These are phyloP conservation scores for Pyrrhosoma nymphula DNA, from an alignment of 2,888 invertebrate genomes.

Conservation along the genomic window DNA sequence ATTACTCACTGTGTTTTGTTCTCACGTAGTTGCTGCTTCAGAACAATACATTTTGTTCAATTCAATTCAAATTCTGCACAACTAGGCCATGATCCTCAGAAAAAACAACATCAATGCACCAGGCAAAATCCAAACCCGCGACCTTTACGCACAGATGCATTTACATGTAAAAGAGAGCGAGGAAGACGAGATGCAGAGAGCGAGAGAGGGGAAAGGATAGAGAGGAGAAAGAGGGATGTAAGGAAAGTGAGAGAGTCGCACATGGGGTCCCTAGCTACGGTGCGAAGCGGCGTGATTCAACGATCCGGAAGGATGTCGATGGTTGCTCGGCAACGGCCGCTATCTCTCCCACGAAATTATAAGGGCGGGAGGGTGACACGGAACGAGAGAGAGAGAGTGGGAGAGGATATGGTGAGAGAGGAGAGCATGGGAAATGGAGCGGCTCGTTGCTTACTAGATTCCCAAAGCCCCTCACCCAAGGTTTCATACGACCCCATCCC, in stretches of 20 bases:
- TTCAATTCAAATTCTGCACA: too few relatives aligned
- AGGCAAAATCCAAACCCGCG: too few relatives aligned
- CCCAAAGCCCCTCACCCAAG: background rate
- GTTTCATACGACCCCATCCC: background rate
- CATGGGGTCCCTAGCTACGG: background rate
- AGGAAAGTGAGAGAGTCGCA: background rate
- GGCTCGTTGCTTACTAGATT: background rate
- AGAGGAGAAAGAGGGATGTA: background rate
- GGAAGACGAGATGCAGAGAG: too few relatives aligned
- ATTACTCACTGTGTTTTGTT: too few relatives aligned
- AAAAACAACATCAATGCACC: too few relatives aligned
- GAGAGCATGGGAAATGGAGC: background rate
- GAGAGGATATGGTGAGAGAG: too few relatives aligned
- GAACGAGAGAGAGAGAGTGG: background rate
- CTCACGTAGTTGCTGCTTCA: too few relatives aligned
- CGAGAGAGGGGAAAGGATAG: background rate
- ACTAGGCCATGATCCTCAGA: too few relatives aligned
- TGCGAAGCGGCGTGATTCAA: slow-evolving; percentile 3
- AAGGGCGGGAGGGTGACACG: background rate
- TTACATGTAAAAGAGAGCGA: too few relatives aligned
- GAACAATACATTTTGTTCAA: too few relatives aligned
- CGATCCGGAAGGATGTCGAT: slow-evolving; percentile 36
- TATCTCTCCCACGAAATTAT: slow-evolving; percentile 12
- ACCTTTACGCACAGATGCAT: too few relatives aligned
- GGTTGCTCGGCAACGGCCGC: background rate